Evolutionary conservation across 2,888 invertebrate species (phyloP).

Genomic region (Sarcophaga caerulescens): DNA sequence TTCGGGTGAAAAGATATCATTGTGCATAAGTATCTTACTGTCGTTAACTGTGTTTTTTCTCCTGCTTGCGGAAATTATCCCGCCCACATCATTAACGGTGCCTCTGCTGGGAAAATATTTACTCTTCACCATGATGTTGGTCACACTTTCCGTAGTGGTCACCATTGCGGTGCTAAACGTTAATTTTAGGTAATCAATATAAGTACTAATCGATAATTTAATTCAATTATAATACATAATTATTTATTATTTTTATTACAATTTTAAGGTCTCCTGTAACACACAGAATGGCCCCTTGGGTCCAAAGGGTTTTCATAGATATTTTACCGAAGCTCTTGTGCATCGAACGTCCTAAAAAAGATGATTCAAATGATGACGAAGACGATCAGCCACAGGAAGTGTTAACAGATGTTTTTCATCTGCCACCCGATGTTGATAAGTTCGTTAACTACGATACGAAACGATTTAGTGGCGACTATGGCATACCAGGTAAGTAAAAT

Average conservation of each 20-base stretch:
- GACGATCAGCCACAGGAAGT: slow-evolving; percentile 85
- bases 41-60: slow-evolving; percentile 97
- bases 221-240: background rate
- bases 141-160: slow-evolving; percentile 95
- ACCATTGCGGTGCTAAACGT: slow-evolving; percentile 97
- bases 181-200: slow-evolving; percentile 85
- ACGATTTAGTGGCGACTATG: slow-evolving; percentile 87
- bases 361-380: slow-evolving; percentile 84
- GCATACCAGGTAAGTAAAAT: slow-evolving; percentile 83
- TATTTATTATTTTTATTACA: background rate
- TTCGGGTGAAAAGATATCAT: slow-evolving; percentile 98
- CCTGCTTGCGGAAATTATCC: slow-evolving; percentile 95
- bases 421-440: slow-evolving; percentile 86
- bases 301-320: slow-evolving; percentile 91
- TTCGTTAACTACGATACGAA: slow-evolving; percentile 84
- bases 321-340: slow-evolving; percentile 92
- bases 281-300: slow-evolving; percentile 96
- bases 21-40: slow-evolving; percentile 96
- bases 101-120: slow-evolving; percentile 95
- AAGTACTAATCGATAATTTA: background rate
- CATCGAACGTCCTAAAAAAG: slow-evolving; percentile 93
- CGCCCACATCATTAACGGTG: slow-evolving; percentile 95
- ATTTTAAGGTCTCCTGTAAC: slow-evolving; percentile 91
- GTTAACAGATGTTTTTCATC: slow-evolving; percentile 90
- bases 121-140: slow-evolving; percentile 96